phyloP scores from a whole-genome alignment of 2,797 vertebrate genomes.

The Sarcophilus harrisii region DNA sequence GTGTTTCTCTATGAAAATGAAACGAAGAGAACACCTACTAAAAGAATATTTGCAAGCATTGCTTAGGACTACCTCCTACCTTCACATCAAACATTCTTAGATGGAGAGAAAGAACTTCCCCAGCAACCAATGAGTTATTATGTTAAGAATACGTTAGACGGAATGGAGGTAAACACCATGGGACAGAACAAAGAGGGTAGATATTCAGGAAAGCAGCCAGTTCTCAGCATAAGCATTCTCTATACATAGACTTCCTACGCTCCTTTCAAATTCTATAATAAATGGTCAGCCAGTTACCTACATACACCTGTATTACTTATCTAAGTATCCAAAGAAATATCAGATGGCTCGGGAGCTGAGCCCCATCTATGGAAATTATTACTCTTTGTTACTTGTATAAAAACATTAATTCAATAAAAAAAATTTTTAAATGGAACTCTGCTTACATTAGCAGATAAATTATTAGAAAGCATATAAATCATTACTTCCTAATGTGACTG shows the following conservation, averaged over 20 bases:
- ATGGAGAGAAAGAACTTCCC: neutral
- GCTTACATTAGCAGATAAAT: conserved; percentile 87
- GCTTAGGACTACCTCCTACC: neutral
- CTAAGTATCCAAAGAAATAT: conserved; percentile 50
- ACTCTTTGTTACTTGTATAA: conserved; percentile 75
- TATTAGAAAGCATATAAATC: conserved; percentile 86
- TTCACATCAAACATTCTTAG: neutral
- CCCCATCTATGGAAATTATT: conserved; percentile 78
- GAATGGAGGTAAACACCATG: conserved; percentile 14
- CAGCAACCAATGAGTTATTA: neutral
- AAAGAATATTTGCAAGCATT: neutral
- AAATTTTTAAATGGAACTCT: conserved; percentile 81
- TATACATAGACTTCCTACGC: conserved; percentile 11
- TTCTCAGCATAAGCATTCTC: conserved; percentile 59
- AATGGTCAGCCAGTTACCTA: conserved; percentile 59
- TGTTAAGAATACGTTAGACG: neutral
- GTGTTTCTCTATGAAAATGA: conserved; percentile 21
- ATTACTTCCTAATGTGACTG: conserved; percentile 84
- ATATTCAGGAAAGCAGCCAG: conserved; percentile 27
- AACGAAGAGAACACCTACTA: conserved; percentile 15
- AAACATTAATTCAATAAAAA: conserved; percentile 83
- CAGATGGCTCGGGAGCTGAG: conserved; percentile 66
- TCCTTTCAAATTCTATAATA: conserved; percentile 74
- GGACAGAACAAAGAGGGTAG: conserved; percentile 14
- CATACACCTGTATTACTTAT: conserved; percentile 63